These are phyloP conservation scores for Xiphophorus couchianus DNA, from an alignment of 2,113 vertebrate genomes.

Conservation along the genomic window DNA sequence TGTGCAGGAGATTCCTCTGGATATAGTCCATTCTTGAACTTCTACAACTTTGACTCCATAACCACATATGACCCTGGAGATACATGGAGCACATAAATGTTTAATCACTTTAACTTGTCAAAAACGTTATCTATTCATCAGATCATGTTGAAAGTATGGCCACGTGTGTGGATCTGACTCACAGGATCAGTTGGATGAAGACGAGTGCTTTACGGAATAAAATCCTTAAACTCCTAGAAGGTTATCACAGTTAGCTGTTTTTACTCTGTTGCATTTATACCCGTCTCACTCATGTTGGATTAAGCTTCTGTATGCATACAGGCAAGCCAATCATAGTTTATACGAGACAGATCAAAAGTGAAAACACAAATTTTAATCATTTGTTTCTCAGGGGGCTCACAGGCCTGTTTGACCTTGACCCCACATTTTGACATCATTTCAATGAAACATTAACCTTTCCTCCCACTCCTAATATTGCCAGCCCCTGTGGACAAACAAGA, in stretches of 20 bases:
- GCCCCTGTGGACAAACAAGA: conserved; percentile 45
- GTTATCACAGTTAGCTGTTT: neutral
- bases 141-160: neutral
- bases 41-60: neutral
- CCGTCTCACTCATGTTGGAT: neutral
- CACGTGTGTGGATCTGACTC: too few species aligned
- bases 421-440: conserved; percentile 42
- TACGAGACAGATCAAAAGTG: conserved; percentile 15
- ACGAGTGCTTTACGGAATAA: too few species aligned
- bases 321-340: conserved; percentile 4
- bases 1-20: conserved; percentile 1
- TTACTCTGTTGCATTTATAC: conserved; percentile 10
- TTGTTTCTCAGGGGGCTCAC: conserved; percentile 27
- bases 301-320: neutral
- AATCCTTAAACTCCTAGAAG: conserved; percentile 3
- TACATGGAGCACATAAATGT: neutral
- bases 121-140: neutral
- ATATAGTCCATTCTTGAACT: neutral
- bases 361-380: conserved; percentile 40
- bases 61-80: neutral
- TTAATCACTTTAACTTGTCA: conserved; percentile 17
- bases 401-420: conserved; percentile 17
- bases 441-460: conserved; percentile 58
- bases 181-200: too few species aligned
- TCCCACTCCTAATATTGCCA: conserved; percentile 20